phyloP scores from a whole-genome alignment of 2,888 invertebrate species.

The Tipula helvola region DNA sequence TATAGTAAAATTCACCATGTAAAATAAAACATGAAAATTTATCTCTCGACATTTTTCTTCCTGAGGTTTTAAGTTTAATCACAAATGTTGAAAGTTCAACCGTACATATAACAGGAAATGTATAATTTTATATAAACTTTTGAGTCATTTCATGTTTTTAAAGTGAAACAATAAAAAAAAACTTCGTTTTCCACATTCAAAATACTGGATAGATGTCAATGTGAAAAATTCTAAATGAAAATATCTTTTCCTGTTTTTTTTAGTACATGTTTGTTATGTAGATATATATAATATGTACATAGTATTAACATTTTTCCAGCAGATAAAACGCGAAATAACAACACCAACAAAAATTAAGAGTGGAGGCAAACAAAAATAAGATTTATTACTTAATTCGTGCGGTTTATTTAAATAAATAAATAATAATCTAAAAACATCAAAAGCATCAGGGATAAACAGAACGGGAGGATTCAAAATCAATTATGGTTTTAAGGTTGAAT shows the following conservation, averaged over 20 bases:
- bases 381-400: neutral
- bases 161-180: neutral
- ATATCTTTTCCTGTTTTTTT: neutral
- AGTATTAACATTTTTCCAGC: neutral
- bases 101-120: neutral
- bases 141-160: neutral
- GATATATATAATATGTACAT: neutral
- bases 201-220: neutral
- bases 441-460: neutral
- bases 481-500: neutral
- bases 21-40: neutral
- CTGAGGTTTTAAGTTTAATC: neutral
- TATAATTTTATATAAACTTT: neutral
- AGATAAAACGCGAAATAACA: neutral
- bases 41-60: neutral
- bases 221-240: neutral
- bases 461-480: neutral
- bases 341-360: neutral
- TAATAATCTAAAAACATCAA: neutral
- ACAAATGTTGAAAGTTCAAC: neutral
- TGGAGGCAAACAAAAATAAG: neutral
- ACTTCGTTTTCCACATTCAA: neutral
- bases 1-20: neutral
- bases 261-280: neutral
- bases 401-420: neutral